Base-by-base conservation (phyloP, 2,797 vertebrate species). In the Ctenosaura bakeri region DNA sequence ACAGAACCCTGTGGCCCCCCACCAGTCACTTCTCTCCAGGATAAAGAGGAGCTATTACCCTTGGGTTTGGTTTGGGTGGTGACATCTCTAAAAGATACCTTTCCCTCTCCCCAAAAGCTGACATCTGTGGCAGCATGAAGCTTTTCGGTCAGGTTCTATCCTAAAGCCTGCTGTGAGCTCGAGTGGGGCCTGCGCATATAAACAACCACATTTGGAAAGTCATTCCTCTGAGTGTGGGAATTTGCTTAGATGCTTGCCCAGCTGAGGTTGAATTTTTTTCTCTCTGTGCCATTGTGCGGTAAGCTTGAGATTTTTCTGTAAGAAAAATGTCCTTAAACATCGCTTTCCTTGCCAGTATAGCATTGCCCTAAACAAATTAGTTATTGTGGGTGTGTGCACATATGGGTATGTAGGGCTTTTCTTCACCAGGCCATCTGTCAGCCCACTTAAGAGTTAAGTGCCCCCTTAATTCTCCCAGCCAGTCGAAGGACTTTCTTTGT, bases 341-440 rank as follows among this genome's bases (percentile, higher is more conserved):
- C 85, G 64, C 78, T 1, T 0, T 62, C 90, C 85, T 90, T 87
- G 8, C 5, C 0, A 7, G 52, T 8, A 5, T n/a, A 54, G 46
- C 46, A 26, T 29, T 62, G 74, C 90, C 92, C 91, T 0, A 1
- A 59, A 91, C 88, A 87, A 90, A 87, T 93, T 80, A 73, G 86
- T 83, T 90, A 89, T 22, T 4, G 16, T 32, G 1, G 13, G 24
- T 78, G 38, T 50, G 2, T 46, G 1, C 50, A 1, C 50, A 42
- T 26, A 24, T 26, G 2, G 1, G 59, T 62, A 22, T 50, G 12
- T 10, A 3, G n/a, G 4, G 10, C 1, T 89, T 38, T 0, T 16
- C 3, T 7, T 4, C 1, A 1, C 82, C 16, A 56, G 88, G 82
- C 94, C 93, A 92, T 93, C 92, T 92, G 93, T 94, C 93, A 85